Base-by-base conservation (phyloP, 1,140 invertebrate genomes). In the Zaprionus ornatus region DNA sequence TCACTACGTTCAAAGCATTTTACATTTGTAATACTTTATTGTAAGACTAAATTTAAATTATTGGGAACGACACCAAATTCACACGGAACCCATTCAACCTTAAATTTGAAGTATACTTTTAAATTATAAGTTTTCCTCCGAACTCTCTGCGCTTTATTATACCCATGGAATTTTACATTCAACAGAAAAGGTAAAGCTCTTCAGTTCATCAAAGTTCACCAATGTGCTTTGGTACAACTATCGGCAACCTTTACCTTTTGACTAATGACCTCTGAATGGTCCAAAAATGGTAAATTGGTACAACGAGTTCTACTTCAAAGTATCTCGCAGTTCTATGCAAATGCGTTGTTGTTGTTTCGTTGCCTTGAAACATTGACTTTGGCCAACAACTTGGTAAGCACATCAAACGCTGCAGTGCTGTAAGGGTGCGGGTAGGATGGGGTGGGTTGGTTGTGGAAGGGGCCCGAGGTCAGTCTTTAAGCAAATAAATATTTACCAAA, bases 311-410 rank as follows among this genome's bases (percentile, higher is more conserved):
- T 54, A 54, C 29, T 60, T 52, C n/a, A 54, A 61, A 52, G 45
- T 68, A 60, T 60, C 25, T 35, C 42, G 50, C 25, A 50, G 15
- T 48, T 35, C 12, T 45, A 45, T 27, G 54, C 64, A 56, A 59
- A 60, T 60, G 29, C n/a, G 27, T 27, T 66, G 45, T 27, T 54
- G 21, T 29, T 61, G 40, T 45, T 23, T 23, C 19, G 59, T 59
- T 59, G 60, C 60, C 67, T 70, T 70, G 60, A 64, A 75, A 57
- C 60, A 59, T 27, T 68, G 71, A 65, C 71, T 74, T 69, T 63
- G 59, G 66, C 48, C 15, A 62, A 52, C 35, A 62, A 52, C 25
- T 27, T 29, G 37, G 17, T 56, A 32, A 63, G 19, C 29, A 76
- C 61, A 65, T 76, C 55, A 76, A 71, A 63, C 40, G 42, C 45